Conservation (phyloP, 2,797 vertebrate genomes). For the Staurois parvus region DNA sequence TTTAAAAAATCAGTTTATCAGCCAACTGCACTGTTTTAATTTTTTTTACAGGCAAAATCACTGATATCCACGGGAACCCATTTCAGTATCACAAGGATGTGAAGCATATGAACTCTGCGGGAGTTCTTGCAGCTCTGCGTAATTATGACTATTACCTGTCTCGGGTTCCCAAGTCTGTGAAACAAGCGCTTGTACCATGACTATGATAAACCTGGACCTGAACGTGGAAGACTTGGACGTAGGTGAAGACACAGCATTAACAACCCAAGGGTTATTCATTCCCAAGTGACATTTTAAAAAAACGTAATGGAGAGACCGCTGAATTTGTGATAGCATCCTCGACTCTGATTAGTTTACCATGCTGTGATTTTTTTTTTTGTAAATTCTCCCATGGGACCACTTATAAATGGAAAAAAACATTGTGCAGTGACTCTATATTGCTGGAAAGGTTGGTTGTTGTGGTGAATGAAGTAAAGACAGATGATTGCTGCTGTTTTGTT, state of each 20-base stretch:
- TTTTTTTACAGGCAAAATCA: conserved; percentile 84
- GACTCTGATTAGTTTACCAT: background rate
- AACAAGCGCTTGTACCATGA: conserved; percentile 82
- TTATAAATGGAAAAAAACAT: background rate
- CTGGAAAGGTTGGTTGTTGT: background rate
- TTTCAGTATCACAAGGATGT: conserved; percentile 89
- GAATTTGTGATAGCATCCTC: background rate
- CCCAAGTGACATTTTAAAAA: no score
- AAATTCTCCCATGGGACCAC: conserved; percentile 2
- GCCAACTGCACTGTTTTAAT: no score
- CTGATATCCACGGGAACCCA: conserved; percentile 88
- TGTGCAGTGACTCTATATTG: no score
- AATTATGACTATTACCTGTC: conserved; percentile 90
- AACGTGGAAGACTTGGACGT: background rate
- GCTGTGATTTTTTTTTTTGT: background rate
- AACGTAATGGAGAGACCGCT: no score
- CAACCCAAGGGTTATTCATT: background rate
- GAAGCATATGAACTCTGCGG: conserved; percentile 95
- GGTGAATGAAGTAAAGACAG: no score
- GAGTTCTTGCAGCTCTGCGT: conserved; percentile 88
- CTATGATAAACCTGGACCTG: background rate
- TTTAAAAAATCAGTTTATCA: no score
- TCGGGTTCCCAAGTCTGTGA: conserved; percentile 86
- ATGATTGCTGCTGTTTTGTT: no score
- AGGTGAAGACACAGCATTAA: background rate